Conservation (phyloP, 2,888 invertebrate genomes). For the Acanthoscelides obtectus region DNA sequence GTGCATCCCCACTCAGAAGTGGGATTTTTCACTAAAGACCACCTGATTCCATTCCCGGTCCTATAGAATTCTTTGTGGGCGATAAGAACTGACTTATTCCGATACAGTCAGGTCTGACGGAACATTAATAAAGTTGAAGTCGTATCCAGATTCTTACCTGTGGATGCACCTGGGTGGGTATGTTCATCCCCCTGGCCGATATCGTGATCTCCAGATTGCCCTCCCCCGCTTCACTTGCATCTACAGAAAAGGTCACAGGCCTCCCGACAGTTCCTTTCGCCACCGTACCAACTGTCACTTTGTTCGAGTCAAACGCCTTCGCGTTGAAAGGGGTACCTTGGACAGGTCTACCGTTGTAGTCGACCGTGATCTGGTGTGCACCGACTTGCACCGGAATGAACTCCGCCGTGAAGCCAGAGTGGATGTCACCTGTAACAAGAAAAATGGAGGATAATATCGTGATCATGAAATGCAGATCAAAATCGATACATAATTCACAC, state of each 20-base stretch:
- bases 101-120: too few relatives aligned
- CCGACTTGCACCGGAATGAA: constrained; percentile 93
- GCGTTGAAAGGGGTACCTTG: constrained; percentile 86
- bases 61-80: too few relatives aligned
- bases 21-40: too few relatives aligned
- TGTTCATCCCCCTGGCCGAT: constrained; percentile 86
- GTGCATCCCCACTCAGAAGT: too few relatives aligned
- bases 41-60: too few relatives aligned
- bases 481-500: too few relatives aligned
- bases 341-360: constrained; percentile 85
- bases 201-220: constrained; percentile 97
- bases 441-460: too few relatives aligned
- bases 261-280: constrained; percentile 82
- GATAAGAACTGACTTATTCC: too few relatives aligned
- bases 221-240: constrained; percentile 95
- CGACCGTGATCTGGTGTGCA: constrained; percentile 84
- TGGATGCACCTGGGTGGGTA: constrained; percentile 90
- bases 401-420: constrained; percentile 83
- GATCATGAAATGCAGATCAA: too few relatives aligned
- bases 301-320: constrained; percentile 89
- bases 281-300: constrained; percentile 72
- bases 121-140: too few relatives aligned
- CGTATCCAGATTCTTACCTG: constrained; percentile 34
- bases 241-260: constrained; percentile 91
- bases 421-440: constrained; percentile 69